Percentiles rank a stretch among this genome's conserved stretches.
Evolutionary conservation across 1,140 invertebrate species (phyloP).

Genomic region (Mylabris phalerata): DNA sequence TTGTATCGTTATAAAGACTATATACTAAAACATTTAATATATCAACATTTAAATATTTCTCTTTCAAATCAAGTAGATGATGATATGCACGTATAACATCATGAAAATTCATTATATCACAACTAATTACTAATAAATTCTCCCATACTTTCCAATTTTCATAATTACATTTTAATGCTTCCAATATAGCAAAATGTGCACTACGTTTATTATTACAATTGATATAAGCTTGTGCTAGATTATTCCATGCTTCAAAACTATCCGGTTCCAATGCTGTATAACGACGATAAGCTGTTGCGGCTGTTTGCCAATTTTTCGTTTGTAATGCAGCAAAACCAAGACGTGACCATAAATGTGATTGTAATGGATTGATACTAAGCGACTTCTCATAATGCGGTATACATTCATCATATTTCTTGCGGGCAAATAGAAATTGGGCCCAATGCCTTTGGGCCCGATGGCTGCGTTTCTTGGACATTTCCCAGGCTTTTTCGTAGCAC

Average conservation of each 20-base stretch:
- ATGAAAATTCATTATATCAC: conserved; percentile 66
- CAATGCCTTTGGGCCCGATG: conserved; percentile 76
- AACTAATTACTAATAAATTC: conserved; percentile 80
- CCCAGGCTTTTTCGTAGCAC: conserved; percentile 86
- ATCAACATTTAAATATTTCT: conserved; percentile 70
- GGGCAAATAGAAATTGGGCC: conserved; percentile 70
- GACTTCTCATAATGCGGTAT: conserved; percentile 74
- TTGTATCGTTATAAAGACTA: conserved; percentile 54
- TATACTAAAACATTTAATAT: conserved; percentile 69
- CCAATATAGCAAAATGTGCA: conserved; percentile 76
- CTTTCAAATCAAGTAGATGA: conserved; percentile 75
- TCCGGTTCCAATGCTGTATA: conserved; percentile 83
- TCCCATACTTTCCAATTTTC: conserved; percentile 97
- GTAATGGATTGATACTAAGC: conserved; percentile 76
- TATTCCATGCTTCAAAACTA: conserved; percentile 96
- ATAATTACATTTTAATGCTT: conserved; percentile 89
- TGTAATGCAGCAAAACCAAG: conserved; percentile 79
- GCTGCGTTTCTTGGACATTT: conserved; percentile 72
- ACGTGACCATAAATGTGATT: conserved; percentile 76
- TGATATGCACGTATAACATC: conserved; percentile 80
- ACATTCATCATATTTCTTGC: conserved; percentile 67
- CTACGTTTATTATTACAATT: conserved; percentile 77
- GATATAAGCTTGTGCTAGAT: conserved; percentile 88
- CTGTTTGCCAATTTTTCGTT: conserved; percentile 72
- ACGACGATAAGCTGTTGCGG: conserved; percentile 75